These are phyloP conservation scores for Leucophenga maculata DNA, from an alignment of 2,888 invertebrate genomes.

Conservation along the genomic window DNA sequence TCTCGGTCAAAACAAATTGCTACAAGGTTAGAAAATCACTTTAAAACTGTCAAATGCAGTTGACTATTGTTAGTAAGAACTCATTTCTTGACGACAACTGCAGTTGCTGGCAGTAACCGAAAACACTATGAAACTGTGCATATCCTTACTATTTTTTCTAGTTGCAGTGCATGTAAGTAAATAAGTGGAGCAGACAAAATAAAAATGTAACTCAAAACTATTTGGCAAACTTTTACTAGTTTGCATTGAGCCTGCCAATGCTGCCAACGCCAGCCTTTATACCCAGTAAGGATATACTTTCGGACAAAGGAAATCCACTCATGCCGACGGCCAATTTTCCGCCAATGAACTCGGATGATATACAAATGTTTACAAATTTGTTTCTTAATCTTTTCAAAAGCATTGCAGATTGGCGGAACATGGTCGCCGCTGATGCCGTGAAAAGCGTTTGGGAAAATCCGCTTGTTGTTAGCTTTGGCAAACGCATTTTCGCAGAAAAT, in stretches of 20 bases:
- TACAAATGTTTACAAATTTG: constrained; percentile 50
- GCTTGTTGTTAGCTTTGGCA: constrained; percentile 49
- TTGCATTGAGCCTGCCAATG: neutral
- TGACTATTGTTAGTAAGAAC: neutral
- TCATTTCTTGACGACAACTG: neutral
- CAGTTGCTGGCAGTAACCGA: neutral
- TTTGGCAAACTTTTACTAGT: neutral
- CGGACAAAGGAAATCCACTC: neutral
- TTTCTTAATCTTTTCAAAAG: constrained; percentile 53
- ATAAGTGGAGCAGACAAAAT: neutral
- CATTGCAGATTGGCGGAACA: constrained; percentile 50
- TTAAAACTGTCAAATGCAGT: neutral
- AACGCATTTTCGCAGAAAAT: constrained; percentile 45
- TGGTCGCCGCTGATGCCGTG: constrained; percentile 50
- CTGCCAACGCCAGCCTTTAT: neutral
- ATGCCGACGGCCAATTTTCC: constrained; percentile 15
- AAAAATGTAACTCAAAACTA: neutral
- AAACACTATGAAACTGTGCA: neutral
- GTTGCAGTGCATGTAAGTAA: neutral
- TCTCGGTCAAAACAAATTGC: neutral
- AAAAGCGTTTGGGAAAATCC: constrained; percentile 58
- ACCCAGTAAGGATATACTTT: neutral
- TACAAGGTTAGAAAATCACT: neutral
- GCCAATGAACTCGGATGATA: constrained; percentile 48
- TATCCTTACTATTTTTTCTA: neutral